These are phyloP conservation scores for Muraenolepis orangiensis DNA, from an alignment of 2,797 vertebrate species.

Conservation along the genomic window DNA sequence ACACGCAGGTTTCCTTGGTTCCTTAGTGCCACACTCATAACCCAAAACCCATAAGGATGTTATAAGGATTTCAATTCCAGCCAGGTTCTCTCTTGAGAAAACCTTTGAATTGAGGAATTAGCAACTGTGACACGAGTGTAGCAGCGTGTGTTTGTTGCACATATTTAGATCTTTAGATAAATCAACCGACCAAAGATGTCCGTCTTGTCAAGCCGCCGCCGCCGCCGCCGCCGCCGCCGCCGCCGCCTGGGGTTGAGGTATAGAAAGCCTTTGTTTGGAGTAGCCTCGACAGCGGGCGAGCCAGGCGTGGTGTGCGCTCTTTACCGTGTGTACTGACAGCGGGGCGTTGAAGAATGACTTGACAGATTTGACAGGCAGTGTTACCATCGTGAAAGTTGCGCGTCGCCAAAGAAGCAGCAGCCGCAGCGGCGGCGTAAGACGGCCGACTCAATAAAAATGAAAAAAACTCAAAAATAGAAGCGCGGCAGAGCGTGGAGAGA, in stretches of 20 bases:
- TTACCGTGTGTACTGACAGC: background rate
- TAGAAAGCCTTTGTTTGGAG: background rate
- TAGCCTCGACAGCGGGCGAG: background rate
- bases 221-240: no score
- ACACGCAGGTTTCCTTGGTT: background rate
- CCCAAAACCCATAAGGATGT: background rate
- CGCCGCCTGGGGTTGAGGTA: no score
- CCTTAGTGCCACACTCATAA: background rate
- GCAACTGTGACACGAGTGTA: background rate
- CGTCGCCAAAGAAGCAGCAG: no score
- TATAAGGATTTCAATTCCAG: background rate
- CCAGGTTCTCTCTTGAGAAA: background rate
- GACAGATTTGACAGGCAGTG: background rate
- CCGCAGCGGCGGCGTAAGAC: no score
- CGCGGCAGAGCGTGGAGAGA: no score
- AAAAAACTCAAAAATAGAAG: background rate
- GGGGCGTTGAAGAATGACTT: background rate
- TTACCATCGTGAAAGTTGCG: background rate
- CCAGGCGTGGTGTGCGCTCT: background rate
- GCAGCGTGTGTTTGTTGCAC: no score
- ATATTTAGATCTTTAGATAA: no score
- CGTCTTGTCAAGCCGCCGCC: no score
- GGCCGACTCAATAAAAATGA: no score
- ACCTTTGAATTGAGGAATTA: background rate
- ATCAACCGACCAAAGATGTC: no score